Evolutionary conservation across 1,140 invertebrate genomes (phyloP), one percentile per base, ranked within the genome.

Genomic region (Trichonephila clavata): DNA sequence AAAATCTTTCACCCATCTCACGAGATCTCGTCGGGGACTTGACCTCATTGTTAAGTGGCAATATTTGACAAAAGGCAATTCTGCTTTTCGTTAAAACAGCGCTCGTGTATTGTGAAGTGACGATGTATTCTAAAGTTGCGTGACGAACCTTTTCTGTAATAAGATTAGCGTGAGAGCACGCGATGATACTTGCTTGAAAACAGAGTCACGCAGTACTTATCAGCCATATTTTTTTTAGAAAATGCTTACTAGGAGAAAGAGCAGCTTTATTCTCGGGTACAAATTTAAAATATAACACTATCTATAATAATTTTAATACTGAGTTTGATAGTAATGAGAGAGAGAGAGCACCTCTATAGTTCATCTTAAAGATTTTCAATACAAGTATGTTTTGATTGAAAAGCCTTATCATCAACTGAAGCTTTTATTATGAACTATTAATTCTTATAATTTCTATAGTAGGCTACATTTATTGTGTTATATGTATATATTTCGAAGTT

Each of bases 121-220:
- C 86, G 86, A 87, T 65, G 86, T 87, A 87, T 87, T 61, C 5
- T 60, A 87, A 63, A 63, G 20, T 87, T 57, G 86, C 86, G 86
- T 87, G 86, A 63, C 59, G 21, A 32, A 63, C 60, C 60, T 63
- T 87, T 63, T 87, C 86, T 43, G 61, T 87, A 87, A 87, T 87
- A 87, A 87, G 86, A 87, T 87, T 87, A 87, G 50, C 86, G 60
- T 57, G 39, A 63, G 18, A 39, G 1, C 86, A 87, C 86, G 86
- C 86, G 60, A 87, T 39, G 20, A 87, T 63, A 24, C 86, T 87
- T 20, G 32, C 32, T 63, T 39, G 39, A 60, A 87, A 87, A 32
- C 8, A 27, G 16, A 63, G 86, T 87, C 86, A 87, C 86, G 86
- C 24, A 77, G 10, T 7, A 77, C 71, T 77, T 77, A 39, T 39